Evolutionary conservation across 2,113 vertebrate genomes (phyloP), one percentile per base, ranked within the genome.

Genomic region (Ammospiza caudacuta): DNA sequence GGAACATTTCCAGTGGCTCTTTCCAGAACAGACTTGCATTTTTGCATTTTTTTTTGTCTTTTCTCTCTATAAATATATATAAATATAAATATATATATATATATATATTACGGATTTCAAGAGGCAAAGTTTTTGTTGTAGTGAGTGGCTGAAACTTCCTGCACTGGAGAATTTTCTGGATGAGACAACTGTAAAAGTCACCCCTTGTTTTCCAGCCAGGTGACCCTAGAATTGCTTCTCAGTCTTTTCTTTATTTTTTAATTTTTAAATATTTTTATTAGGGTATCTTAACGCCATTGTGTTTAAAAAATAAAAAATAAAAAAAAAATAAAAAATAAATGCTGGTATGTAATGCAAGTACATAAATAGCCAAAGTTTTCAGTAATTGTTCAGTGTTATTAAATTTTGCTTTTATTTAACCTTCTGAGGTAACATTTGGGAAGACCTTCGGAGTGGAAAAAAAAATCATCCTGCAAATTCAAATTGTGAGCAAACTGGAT

Each of bases 291-390:
- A 94, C 81, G 75, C 95, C 96, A 92, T 94, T 82, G 89, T 97
- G 75, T 93, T 94, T 24, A 84, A 59, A 64, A 51, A 82, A 74
- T 25, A 44, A 44, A 9, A 44, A 44, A 5, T 8, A 18, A 44
- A 19, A 73, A 19, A 73, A 41, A 39, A 39, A 39, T 39, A 39
- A 11, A 39, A 8, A 44, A 9, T 69, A 14, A 33, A 88, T 66
- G 78, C 92, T 96, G 94, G 80, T 88, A 61, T 96, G 83, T 95
- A 93, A 95, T 92, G 67, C 79, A 96, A 92, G 90, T 93, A 75
- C 76, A 82, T 89, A 93, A 89, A 94, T 95, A 90, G 93, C 96
- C 97, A 96, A 91, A 96, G 94, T 95, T 94, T 84, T 92, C 80
- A 79, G 86, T 91, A 95, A 89, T 73, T 96, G 92, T 92, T 97